phyloP scores from a whole-genome alignment of 2,113 vertebrate genomes.

The Oriolus oriolus region DNA sequence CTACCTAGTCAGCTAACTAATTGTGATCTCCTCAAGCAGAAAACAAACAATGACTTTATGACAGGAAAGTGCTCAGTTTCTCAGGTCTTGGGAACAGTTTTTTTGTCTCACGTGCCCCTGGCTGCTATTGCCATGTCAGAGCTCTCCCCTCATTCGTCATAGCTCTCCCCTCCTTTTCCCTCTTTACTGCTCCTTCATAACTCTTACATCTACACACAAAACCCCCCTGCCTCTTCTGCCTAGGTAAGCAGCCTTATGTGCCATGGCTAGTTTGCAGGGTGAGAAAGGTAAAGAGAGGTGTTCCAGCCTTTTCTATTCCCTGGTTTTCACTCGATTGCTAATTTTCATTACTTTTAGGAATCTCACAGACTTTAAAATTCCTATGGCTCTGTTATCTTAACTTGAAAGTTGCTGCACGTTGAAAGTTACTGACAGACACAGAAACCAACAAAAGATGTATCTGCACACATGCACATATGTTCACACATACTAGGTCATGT shows the following conservation, averaged over 20 bases:
- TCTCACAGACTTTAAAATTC: neutral
- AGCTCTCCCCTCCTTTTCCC: neutral
- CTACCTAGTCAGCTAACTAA: neutral
- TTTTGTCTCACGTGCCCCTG: accelerated
- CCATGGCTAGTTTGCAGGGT: neutral
- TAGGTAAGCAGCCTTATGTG: neutral
- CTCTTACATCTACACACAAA: accelerated
- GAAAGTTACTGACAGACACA: neutral
- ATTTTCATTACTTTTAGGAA: neutral
- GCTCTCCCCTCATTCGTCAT: neutral
- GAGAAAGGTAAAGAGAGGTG: neutral
- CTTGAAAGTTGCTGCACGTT: accelerated
- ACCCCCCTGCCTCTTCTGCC: neutral
- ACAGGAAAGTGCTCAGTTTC: accelerated
- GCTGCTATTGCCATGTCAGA: neutral
- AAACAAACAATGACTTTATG: neutral
- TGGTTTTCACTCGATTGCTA: neutral
- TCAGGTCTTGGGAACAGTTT: neutral
- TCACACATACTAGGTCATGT: neutral
- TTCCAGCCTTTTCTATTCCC: neutral
- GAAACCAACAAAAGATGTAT: neutral
- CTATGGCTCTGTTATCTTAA: neutral
- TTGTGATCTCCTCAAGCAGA: neutral
- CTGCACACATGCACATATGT: neutral
- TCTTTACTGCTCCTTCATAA: neutral